Evolutionary conservation across 2,113 vertebrate species (phyloP).

Genomic region (Anoplopoma fimbria): DNA sequence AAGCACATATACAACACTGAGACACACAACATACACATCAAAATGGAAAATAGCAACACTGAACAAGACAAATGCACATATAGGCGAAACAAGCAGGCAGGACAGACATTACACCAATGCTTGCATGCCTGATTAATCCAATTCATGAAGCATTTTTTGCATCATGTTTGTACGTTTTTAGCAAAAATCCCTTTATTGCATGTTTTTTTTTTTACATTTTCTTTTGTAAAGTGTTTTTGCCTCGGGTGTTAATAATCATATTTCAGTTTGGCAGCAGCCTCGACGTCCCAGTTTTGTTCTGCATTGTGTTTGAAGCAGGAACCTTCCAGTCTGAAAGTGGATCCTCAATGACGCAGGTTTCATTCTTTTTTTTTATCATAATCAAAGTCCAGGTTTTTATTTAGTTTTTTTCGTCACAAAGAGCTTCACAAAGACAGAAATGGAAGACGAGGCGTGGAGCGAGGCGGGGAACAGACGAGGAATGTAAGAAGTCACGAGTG

Average conservation of each 20-base stretch:
- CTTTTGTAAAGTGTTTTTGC: background rate
- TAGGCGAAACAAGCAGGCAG: too few species aligned
- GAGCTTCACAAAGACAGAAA: too few species aligned
- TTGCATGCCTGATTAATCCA: too few species aligned
- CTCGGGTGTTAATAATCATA: background rate
- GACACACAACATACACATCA: too few species aligned
- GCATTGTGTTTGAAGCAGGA: background rate
- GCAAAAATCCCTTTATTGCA: too few species aligned
- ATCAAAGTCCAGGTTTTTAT: constrained; percentile 19
- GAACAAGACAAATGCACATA: too few species aligned
- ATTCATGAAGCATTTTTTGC: too few species aligned
- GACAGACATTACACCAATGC: too few species aligned
- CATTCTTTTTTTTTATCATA: background rate
- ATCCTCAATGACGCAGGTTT: constrained; percentile 17
- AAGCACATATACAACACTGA: too few species aligned
- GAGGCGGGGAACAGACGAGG: constrained; percentile 10
- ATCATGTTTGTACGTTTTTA: too few species aligned
- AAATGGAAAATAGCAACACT: too few species aligned
- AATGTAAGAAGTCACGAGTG: background rate
- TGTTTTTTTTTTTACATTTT: background rate
- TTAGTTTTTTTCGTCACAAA: background rate
- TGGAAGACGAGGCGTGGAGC: background rate
- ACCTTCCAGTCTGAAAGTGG: too few species aligned
- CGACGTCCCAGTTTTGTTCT: background rate
- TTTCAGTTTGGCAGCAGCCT: constrained; percentile 26